Percentiles rank a stretch among this genome's conserved stretches.
phyloP scores from a whole-genome alignment of 2,888 invertebrate species.

The Helobdella robusta region DNA sequence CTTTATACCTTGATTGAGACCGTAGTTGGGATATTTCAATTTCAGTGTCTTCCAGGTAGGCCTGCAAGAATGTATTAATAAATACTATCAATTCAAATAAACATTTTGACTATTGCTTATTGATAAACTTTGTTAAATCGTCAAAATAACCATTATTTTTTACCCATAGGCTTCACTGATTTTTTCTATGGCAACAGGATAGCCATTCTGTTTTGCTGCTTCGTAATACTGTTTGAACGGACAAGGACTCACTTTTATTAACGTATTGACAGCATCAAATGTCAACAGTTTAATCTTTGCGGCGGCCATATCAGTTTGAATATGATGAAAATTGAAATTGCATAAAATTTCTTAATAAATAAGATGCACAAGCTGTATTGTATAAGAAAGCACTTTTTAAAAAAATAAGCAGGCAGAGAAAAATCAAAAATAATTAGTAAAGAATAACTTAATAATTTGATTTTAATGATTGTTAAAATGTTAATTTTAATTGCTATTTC shows the following conservation, averaged over 20 bases:
- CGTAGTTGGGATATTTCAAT: conserved; percentile 17
- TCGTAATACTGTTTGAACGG: conserved; percentile 12
- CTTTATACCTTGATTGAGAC: background rate
- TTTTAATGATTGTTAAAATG: no score
- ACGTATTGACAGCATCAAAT: conserved; percentile 21
- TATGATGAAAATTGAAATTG: no score
- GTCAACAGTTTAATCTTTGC: conserved; percentile 10
- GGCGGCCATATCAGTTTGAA: no score
- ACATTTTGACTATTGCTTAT: background rate
- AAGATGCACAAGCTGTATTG: no score
- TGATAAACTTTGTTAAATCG: background rate
- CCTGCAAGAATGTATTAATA: background rate
- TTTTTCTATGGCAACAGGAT: background rate
- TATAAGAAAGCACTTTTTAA: no score
- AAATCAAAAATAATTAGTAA: no score
- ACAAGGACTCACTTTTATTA: conserved; percentile 6
- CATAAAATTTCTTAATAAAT: no score
- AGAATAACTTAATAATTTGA: no score
- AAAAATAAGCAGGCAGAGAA: no score
- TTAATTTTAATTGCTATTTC: no score
- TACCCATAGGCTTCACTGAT: conserved; percentile 12
- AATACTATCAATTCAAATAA: background rate
- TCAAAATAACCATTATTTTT: background rate
- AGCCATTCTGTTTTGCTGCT: conserved; percentile 7
- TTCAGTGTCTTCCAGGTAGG: conserved; percentile 7